phyloP scores from a whole-genome alignment of 2,113 vertebrate genomes.

The Pomatostomus ruficeps region DNA sequence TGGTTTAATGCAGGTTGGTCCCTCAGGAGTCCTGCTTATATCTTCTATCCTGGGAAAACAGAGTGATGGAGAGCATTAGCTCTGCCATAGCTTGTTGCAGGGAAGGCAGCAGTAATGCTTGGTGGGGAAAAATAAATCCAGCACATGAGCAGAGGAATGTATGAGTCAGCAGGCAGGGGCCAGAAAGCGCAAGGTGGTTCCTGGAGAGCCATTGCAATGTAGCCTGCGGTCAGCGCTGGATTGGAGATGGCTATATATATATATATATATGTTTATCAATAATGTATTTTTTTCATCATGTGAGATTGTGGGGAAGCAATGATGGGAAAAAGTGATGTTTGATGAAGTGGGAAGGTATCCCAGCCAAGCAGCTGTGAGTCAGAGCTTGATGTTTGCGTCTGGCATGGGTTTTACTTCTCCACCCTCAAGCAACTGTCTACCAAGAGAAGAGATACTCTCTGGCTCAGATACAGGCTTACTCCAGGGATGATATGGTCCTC shows the following conservation, averaged over 20 bases:
- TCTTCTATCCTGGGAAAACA: neutral
- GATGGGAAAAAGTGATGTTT: neutral
- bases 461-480: neutral
- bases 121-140: neutral
- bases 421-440: neutral
- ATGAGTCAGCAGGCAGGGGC: neutral
- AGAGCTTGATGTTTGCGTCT: neutral
- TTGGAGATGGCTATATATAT: neutral
- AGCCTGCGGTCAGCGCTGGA: rapidly evolving
- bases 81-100: neutral
- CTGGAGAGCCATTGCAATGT: neutral
- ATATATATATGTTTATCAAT: neutral
- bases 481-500: neutral
- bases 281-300: neutral
- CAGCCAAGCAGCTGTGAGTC: neutral
- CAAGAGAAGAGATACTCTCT: neutral
- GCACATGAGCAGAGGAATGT: neutral
- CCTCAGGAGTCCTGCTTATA: neutral
- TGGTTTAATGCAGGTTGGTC: neutral
- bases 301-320: neutral
- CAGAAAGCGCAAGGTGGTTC: neutral
- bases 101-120: neutral
- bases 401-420: neutral
- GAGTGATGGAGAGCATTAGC: neutral
- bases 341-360: neutral